These are phyloP conservation scores for Orgyia antiqua DNA, from an alignment of 2,888 invertebrate genomes.

Conservation along the genomic window DNA sequence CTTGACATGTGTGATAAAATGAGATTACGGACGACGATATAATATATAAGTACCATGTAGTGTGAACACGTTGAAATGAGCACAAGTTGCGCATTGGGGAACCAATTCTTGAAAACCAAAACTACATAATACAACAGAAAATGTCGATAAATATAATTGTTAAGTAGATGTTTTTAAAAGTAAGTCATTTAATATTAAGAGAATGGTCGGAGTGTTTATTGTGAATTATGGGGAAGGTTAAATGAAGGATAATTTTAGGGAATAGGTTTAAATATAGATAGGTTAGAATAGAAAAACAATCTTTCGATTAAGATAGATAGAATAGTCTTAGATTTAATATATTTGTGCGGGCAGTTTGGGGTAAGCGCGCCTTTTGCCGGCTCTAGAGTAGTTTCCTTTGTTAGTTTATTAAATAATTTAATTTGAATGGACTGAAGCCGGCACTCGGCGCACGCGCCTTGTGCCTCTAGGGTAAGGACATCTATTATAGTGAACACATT, in stretches of 20 bases:
- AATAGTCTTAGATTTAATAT: constrained; percentile 66
- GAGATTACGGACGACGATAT: constrained; percentile 51
- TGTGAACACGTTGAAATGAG: too few relatives aligned
- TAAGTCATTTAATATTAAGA: constrained; percentile 69
- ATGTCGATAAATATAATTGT: constrained; percentile 67
- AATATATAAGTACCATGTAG: too few relatives aligned
- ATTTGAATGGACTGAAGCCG: constrained; percentile 74
- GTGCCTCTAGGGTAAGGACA: constrained; percentile 39
- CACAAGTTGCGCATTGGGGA: constrained; percentile 61
- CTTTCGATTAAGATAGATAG: constrained; percentile 74
- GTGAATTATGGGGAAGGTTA: constrained; percentile 51
- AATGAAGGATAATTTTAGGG: constrained; percentile 59
- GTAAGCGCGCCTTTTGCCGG: constrained; percentile 44
- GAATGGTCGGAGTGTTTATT: constrained; percentile 61
- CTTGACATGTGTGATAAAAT: constrained; percentile 55
- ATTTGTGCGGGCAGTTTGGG: constrained; percentile 41
- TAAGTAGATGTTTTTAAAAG: constrained; percentile 71
- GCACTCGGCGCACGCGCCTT: constrained; percentile 41
- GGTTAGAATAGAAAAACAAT: constrained; percentile 72
- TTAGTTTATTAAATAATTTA: constrained; percentile 77
- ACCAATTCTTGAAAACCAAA: constrained; percentile 64
- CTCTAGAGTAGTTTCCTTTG: constrained; percentile 73
- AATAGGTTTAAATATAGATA: constrained; percentile 73
- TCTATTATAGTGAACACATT: constrained; percentile 67
- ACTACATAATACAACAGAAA: constrained; percentile 54